Conservation (phyloP, 2,113 vertebrate species). For the Rousettus leschenaultii region DNA sequence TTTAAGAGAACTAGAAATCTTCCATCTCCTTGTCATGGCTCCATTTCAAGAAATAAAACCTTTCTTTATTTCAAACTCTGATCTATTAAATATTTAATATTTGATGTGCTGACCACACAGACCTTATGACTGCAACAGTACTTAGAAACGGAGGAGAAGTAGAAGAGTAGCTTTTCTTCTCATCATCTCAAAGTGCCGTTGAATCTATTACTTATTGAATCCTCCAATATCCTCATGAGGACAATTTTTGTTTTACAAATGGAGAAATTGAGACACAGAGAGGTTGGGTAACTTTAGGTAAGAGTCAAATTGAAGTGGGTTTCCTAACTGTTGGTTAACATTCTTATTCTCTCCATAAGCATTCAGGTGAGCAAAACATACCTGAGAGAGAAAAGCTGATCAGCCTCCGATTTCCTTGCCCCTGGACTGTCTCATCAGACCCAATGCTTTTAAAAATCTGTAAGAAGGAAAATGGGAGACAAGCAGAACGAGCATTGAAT, state of each 20-base stretch:
- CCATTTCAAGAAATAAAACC: no score
- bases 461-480: constrained; percentile 59
- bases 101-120: no score
- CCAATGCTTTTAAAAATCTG: constrained; percentile 93
- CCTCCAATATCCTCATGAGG: background rate
- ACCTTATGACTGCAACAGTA: no score
- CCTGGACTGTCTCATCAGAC: constrained; percentile 88
- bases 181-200: background rate
- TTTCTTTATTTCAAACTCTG: no score
- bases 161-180: background rate
- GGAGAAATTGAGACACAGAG: background rate
- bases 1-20: no score
- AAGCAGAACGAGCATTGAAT: background rate
- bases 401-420: constrained; percentile 91
- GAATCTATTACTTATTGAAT: background rate
- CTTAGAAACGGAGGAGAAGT: background rate
- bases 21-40: no score
- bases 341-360: background rate
- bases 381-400: constrained; percentile 97
- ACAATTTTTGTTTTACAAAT: background rate
- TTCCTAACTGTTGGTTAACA: background rate
- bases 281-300: background rate
- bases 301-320: background rate
- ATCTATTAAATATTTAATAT: no score
- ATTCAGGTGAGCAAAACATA: constrained; percentile 72